Evolutionary conservation across 2,797 vertebrate species (phyloP), one percentile per base, ranked within the genome.

Genomic region (Halcyon leucocephala): DNA sequence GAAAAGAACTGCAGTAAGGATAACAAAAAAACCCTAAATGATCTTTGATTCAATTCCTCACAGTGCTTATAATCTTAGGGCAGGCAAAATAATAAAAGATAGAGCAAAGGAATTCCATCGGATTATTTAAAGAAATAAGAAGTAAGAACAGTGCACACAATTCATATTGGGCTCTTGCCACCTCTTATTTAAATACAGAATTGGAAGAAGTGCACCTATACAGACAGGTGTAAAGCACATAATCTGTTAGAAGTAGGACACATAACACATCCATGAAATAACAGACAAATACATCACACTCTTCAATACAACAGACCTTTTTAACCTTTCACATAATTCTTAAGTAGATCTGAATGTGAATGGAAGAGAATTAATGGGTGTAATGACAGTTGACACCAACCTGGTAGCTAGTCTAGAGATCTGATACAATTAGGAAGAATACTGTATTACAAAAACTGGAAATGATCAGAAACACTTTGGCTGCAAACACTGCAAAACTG

Each of bases 111-210:
- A 88, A 97, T 92, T 89, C 52, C 42, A 57, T 39, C 2, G 52
- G 82, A 93, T 91, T 91, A 89, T 91, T 93, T 42, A 60, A 91
- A 93, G 82, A 82, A 95, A 82, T 77, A 89, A 82, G n/a, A 81
- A 42, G 25, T 83, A 42, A 88, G 88, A 93, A 44, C 33, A 82
- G 12, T 15, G 42, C 88, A 93, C 41, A 86, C 60, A 82, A 46
- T 93, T 91, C 66, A 90, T 91, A 87, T 66, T 67, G 83, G 55
- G 67, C 48, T 64, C 82, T 84, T 93, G 55, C 31, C 58, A 77
- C 24, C 13, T 88, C 62, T 20, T 52, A 89, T 37, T 95, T 90
- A 82, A 94, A 80, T 86, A 37, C 72, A 52, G 54, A 78, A 79
- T 10, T 77, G 62, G 62, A 90, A 79, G 76, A 72, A 62, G 35